A percentile compares a stretch with the other conserved stretches of the same genome.
Evolutionary conservation across 2,113 vertebrate species (phyloP).

Genomic region (Phoenicopterus ruber): DNA sequence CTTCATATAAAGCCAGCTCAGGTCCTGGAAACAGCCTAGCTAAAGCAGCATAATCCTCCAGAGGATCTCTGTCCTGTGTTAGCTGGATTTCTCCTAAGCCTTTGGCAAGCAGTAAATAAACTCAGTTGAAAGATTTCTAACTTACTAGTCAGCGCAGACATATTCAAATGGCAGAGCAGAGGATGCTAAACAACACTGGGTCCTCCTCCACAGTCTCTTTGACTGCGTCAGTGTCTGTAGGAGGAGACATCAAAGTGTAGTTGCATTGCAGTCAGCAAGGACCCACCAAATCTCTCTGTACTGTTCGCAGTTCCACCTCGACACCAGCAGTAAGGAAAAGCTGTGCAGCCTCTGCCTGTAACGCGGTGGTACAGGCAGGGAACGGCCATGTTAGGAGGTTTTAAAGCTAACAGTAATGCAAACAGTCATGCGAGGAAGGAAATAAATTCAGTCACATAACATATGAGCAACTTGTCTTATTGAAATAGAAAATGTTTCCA

Average conservation of each 20-base stretch:
- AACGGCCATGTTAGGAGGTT: neutral
- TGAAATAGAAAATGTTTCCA: neutral
- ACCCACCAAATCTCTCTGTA: neutral
- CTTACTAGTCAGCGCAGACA: neutral
- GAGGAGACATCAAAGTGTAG: neutral
- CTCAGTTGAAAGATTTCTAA: neutral
- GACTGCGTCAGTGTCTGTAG: neutral
- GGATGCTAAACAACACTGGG: neutral
- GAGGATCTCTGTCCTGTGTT: neutral
- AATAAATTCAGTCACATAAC: neutral
- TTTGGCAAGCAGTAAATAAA: neutral
- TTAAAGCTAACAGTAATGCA: neutral
- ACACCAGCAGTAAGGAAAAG: neutral
- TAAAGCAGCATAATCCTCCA: neutral
- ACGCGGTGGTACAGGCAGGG: fast-evolving
- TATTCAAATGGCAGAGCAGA: neutral
- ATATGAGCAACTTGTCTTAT: neutral
- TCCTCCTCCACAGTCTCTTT: neutral
- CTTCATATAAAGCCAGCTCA: neutral
- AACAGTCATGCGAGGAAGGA: neutral
- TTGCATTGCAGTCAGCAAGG: neutral
- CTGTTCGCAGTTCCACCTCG: neutral
- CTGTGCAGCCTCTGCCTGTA: neutral
- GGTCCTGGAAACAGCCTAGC: neutral
- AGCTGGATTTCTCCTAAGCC: neutral